phyloP scores from a whole-genome alignment of 37 sponge, comb jelly and placozoan genomes.

The Agelas oroides region DNA sequence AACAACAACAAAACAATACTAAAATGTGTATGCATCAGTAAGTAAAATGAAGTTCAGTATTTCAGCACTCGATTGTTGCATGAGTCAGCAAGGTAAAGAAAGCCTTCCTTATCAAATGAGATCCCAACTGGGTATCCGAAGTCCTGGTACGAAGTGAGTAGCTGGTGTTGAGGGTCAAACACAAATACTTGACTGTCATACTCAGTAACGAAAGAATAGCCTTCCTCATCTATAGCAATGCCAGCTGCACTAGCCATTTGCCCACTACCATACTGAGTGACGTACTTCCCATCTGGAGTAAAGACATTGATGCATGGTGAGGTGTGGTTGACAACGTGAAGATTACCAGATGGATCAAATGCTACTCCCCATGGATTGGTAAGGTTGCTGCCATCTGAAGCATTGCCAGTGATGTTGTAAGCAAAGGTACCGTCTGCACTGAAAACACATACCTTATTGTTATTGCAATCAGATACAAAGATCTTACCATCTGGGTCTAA shows the following conservation, averaged over 20 bases:
- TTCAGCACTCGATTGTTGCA: slow-evolving; percentile 1
- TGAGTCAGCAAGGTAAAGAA: slow-evolving; percentile 1
- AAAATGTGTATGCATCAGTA: too few relatives aligned
- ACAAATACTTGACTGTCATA: slow-evolving; percentile 1
- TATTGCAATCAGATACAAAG: slow-evolving; percentile 29
- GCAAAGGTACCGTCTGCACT: slow-evolving; percentile 35
- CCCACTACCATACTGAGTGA: slow-evolving; percentile 29
- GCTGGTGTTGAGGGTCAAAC: slow-evolving; percentile 6
- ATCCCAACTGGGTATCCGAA: slow-evolving; percentile 14
- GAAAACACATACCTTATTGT: slow-evolving; percentile 35
- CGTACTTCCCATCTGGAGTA: slow-evolving; percentile 13
- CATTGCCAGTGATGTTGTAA: slow-evolving; percentile 11
- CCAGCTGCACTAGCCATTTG: slow-evolving; percentile 29
- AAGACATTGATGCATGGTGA: slow-evolving; percentile 32
- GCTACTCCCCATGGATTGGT: slow-evolving; percentile 62
- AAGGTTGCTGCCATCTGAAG: not conserved
- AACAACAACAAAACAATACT: too few relatives aligned
- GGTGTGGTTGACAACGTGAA: slow-evolving; percentile 35
- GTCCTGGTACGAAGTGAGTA: not conserved
- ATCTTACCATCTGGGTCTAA: slow-evolving; percentile 25
- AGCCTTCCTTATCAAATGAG: slow-evolving; percentile 12
- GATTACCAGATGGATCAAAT: slow-evolving; percentile 41
- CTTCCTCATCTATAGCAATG: slow-evolving; percentile 52
- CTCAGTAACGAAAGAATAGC: slow-evolving; percentile 31
- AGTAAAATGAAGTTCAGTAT: slow-evolving; percentile 6